Evolutionary conservation across 2,888 invertebrate species (phyloP).

Genomic region (Tanytarsus gracilentus): DNA sequence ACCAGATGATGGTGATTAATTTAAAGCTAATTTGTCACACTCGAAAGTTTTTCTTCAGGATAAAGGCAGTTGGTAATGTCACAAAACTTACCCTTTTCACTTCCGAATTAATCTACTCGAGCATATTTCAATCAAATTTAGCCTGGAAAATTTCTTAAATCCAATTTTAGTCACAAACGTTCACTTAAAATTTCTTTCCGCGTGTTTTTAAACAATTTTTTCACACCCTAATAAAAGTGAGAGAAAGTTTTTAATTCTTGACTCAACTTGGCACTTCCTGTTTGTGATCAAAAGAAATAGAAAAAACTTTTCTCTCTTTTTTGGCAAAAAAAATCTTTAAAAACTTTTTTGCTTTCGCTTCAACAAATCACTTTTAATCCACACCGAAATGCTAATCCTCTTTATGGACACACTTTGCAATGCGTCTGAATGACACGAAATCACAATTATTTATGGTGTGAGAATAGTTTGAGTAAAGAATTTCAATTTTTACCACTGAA

Average conservation of each 20-base stretch:
- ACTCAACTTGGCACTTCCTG: not conserved
- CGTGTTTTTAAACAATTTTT: not conserved
- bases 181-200: not conserved
- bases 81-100: not conserved
- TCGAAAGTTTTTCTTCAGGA: not conserved
- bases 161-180: not conserved
- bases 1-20: not conserved
- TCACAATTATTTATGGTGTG: not conserved
- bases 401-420: too few relatives aligned
- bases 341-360: not conserved
- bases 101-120: not conserved
- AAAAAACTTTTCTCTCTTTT: not conserved
- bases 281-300: not conserved
- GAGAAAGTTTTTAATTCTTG: not conserved
- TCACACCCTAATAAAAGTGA: not conserved
- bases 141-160: not conserved
- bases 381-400: conserved; percentile 3
- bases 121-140: conserved; percentile 1
- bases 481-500: not conserved
- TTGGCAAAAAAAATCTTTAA: too few relatives aligned
- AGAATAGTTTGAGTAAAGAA: not conserved
- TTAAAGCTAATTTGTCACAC: conserved; percentile 7
- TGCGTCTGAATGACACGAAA: conserved; percentile 4
- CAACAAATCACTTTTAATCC: not conserved
- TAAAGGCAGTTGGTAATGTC: not conserved